Conservation (phyloP, 2,797 vertebrate genomes). For the Brachyrhaphis roseni region DNA sequence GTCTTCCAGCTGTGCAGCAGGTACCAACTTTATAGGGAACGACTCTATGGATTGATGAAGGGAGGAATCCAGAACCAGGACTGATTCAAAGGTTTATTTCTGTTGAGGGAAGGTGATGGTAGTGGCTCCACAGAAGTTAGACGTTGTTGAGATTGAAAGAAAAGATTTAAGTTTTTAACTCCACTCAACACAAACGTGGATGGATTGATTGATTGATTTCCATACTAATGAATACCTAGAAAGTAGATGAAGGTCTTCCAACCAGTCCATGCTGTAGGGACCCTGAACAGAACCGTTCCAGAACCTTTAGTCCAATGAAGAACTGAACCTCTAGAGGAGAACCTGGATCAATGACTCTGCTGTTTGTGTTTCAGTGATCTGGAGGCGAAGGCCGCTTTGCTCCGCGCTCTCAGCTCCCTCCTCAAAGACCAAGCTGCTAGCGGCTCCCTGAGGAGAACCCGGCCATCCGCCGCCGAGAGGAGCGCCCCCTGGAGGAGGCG, state of each 20-base stretch:
- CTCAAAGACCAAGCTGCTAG: conserved; percentile 84
- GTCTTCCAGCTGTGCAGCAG: conserved; percentile 93
- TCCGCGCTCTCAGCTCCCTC: conserved; percentile 88
- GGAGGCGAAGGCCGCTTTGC: conserved; percentile 86
- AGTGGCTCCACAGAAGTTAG: not conserved
- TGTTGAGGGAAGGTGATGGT: not conserved
- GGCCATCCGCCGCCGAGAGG: conserved; percentile 68
- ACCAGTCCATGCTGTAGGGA: not conserved
- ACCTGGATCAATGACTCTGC: not conserved
- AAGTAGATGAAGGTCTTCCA: not conserved
- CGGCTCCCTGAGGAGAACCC: conserved; percentile 82
- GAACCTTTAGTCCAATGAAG: not conserved
- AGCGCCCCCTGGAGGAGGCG: conserved; percentile 77
- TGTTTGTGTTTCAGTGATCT: conserved; percentile 77
- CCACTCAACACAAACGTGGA: not conserved
- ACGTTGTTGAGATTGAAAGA: not conserved
- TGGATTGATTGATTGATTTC: not conserved
- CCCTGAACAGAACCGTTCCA: not conserved
- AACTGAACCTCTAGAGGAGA: not conserved
- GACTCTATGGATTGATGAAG: not conserved
- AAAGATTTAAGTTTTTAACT: not conserved
- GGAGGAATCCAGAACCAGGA: not conserved
- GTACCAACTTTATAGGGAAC: conserved; percentile 65
- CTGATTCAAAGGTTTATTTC: not conserved
- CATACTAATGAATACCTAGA: not conserved